Evolutionary conservation across 1,140 invertebrate genomes (phyloP), one percentile per base, ranked within the genome.

Genomic region (Drosophila ironensis): DNA sequence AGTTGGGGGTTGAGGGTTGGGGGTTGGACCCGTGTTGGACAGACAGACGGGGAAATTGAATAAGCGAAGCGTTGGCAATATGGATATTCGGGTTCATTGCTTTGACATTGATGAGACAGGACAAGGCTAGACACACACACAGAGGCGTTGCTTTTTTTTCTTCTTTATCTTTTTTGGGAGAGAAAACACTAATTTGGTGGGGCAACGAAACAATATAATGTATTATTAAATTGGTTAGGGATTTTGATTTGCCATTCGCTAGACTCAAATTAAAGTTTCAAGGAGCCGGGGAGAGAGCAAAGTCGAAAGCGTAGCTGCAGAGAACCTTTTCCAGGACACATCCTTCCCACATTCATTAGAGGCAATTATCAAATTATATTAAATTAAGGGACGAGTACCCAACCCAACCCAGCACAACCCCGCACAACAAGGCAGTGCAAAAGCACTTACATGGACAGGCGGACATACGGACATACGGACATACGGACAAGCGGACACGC

Each of bases 51-150:
- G 60, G 57, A 64, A 64, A 64, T 64, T 64, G 57, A 63, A 64
- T 64, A 64, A 64, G 60, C 60, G 24, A 64, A 64, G 60, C 60
- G 60, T 75, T 81, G 72, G 68, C 77, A 84, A 84, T 84, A 64
- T 72, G 81, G 68, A 82, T 81, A 64, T 64, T 64, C 76, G 74
- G 80, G 78, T 84, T 86, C 78, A 86, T 86, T 86, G 80, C 63
- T 72, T 78, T 74, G 78, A 84, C 78, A 86, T 86, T 84, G 78
- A 84, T 78, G 80, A 66, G 77, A 72, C 76, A 59, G 56, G 60
- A 64, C 59, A 63, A 60, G 60, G 60, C 60, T 63, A 63, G 41
- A 63, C 52, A 54, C 17, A 28, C 24, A 44, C 22, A 14, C 54
- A 59, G 33, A 7, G 33, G 33, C 33, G 14, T 17, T 14, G 12